Conservation (phyloP, 2,888 invertebrate species). For the Megaustenia siamemsis region DNA sequence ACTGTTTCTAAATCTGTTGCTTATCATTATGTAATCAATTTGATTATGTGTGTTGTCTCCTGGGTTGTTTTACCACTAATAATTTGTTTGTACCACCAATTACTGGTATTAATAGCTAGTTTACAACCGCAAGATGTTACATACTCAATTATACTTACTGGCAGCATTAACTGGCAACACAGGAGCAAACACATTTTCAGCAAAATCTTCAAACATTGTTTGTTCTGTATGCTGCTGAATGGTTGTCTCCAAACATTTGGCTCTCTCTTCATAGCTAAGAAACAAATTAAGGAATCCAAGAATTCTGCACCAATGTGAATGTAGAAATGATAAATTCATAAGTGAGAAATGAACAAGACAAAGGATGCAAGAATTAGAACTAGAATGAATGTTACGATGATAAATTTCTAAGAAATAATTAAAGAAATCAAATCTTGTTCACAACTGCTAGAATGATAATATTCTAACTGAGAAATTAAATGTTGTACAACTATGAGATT, state of each 20-base stretch:
- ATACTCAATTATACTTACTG: slow-evolving; percentile 62
- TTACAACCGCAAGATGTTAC: not conserved
- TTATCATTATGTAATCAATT: no score
- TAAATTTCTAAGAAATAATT: no score
- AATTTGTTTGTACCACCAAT: no score
- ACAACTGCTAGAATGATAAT: no score
- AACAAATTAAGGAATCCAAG: not conserved
- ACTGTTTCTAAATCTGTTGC: no score
- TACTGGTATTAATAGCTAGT: no score
- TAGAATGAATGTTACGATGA: not conserved
- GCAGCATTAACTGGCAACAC: slow-evolving; percentile 74
- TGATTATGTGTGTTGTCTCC: no score
- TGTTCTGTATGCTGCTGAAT: slow-evolving; percentile 91
- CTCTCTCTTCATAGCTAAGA: slow-evolving; percentile 92
- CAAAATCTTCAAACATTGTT: slow-evolving; percentile 93
- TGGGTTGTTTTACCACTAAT: no score
- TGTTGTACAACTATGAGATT: no score
- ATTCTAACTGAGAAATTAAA: no score
- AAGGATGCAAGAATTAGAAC: not conserved
- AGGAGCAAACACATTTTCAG: slow-evolving; percentile 81
- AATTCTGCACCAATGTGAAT: not conserved
- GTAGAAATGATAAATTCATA: not conserved
- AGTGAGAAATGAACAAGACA: not conserved
- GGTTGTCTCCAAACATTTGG: slow-evolving; percentile 90
- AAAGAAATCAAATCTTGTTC: no score